Base-by-base conservation (phyloP, 2,797 vertebrate species). In the Okamejei kenojei region DNA sequence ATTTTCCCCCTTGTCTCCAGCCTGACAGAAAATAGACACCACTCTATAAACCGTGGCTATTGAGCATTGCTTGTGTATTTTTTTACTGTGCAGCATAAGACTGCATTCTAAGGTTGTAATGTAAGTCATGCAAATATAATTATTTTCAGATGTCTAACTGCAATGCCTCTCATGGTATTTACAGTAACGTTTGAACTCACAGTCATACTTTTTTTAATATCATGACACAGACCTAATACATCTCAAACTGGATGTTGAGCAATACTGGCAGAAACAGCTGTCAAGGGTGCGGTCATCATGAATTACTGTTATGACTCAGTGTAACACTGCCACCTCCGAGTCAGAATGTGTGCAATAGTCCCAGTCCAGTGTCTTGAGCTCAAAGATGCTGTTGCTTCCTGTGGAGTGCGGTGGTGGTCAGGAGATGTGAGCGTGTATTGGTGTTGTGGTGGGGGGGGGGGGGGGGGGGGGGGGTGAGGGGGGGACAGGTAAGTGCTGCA, bases 151-250 rank as follows among this genome's bases (percentile, higher is more conserved):
- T 92, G 90, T 76, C 13, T 13, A 74, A 54, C 90, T 76, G 38
- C 9, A 1, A 38, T 29, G 7, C 29, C 9, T 54, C 71, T 76
- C 71, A 11, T 15, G 71, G 4, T 29, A 74, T 92, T 54, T 29
- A 2, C 35, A 26, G 76, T 45, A 54, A 74, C 6, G 54, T 92
- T 45, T 92, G 38, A 92, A 92, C 71, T 74, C 13, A 71, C 23
- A 29, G 21, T 92, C 38, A 74, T 35, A 54, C 45, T 38, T n/a
- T 38, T 54, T 58, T 38, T 45, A 54, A 90, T 38, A 90, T 71
- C 1, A 9, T 71, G 90, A 90, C 65, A 91, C 68, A 91, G 71
- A 74, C 90, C 90, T 73, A 68, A 91, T 68, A 92, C 23, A 74
- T 92, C 45, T 45, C 8, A 73, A 92, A 54, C 11, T 21, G 58